Evolutionary conservation across 2,797 vertebrate genomes (phyloP), one percentile per base, ranked within the genome.

Genomic region (Spinus pinus): DNA sequence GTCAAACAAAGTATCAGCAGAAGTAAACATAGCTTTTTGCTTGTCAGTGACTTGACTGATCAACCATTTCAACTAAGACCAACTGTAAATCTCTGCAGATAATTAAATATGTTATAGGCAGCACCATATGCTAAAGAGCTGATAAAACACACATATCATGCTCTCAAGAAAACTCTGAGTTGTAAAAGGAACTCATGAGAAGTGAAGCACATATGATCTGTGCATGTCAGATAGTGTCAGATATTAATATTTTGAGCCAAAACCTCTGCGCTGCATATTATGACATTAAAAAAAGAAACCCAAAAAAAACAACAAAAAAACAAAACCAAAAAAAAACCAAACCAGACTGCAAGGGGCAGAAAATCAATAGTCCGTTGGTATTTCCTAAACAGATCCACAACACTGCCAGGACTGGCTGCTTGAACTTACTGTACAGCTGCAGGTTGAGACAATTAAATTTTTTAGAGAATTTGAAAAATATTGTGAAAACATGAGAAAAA

Each of bases 11-110:
- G 53, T 39, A 64, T 64, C 74, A 91, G 51, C 17, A 60, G 56
- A 85, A 66, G 44, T 56, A 93, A 96, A 94, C 81, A 93, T 74
- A 92, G 84, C 74, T 93, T 84, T 80, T 94, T 7, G 0, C 58
- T 70, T 93, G 49, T 73, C 86, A 87, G 28, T 57, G 67, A 62
- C 74, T 73, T 93, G 78, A 94, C 56, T 80, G 64, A 92, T 90
- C 88, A 88, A 79, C 31, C 14, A 70, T 81, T 89, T 73, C 67
- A 92, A 93, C 54, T 46, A 86, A 85, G 74, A 92, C 49, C 78
- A 82, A 71, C 27, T 71, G 56, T 64, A 91, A 91, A 73, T 57
- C 81, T 74, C 81, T 73, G 53, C 51, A 77, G 71, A 50, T 67
- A 83, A 94, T 71, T 71, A 64, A 89, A 35, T 22, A 62, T 30